Base-by-base conservation (phyloP, 2,888 invertebrate species). In the Melanostoma mellinum region DNA sequence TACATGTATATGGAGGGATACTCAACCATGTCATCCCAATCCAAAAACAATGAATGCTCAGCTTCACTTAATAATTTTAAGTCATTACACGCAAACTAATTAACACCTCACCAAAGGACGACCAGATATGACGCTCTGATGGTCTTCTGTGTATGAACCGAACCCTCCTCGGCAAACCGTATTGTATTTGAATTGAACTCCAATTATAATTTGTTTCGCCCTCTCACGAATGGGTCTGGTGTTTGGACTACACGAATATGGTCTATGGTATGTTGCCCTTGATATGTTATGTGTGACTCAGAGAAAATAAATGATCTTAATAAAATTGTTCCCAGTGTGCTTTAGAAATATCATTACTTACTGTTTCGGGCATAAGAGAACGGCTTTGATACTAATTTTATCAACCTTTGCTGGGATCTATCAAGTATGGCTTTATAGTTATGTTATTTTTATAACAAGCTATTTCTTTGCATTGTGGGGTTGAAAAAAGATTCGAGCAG, bases 1-100 rank as follows among this genome's bases (percentile, higher is more conserved):
- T 20, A 20, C 20, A 20, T 1, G 20, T 0, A 60, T 10, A n/a
- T 32, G 10, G 1, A 0, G 33, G 9, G 20, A 33, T 9, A 50
- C 9, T 4, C 20, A n/a, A 36, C 42, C 42, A 50, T 36, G 48
- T 63, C 48, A 6, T 50, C 9, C 36, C 46, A 46, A 32, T 46
- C 33, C 35, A 69, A 69, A n/a, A 38, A 68, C 20, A 55, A 38
- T 56, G 9, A 36, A 46, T 48, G 60, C 33, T 65, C 35, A 36
- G 30, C 46, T 56, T 67, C 61, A 36, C 48, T 44, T 63, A 80
- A 87, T 87, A 87, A 86, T 71, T 86, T 87, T 74, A 85, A 78
- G 65, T 73, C 73, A 86, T 87, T 86, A 87, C 87, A 87, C 76
- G 87, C 86, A 76, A 86, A 79, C 86, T 85, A 86, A 87, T 87